phyloP scores from a whole-genome alignment of 2,888 invertebrate genomes.

The Drosophila pseudotakahashii region DNA sequence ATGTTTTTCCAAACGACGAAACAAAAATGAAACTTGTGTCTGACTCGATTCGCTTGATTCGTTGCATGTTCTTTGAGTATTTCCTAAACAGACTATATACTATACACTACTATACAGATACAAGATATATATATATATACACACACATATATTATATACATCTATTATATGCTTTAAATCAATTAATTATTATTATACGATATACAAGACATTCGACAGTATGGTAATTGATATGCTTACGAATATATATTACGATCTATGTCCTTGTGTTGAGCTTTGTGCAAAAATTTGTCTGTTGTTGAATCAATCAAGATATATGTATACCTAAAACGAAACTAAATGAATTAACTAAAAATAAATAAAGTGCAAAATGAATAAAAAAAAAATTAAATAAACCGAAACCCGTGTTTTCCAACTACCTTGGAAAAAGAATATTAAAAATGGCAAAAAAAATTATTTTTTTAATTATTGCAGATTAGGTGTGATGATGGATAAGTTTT shows the following conservation, averaged over 20 bases:
- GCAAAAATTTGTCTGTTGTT: constrained; percentile 62
- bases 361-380: constrained; percentile 67
- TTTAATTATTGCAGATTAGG: too few species aligned
- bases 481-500: too few species aligned
- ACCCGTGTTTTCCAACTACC: too few species aligned
- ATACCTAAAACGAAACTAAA: constrained; percentile 65
- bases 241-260: constrained; percentile 56
- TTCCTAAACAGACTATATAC: constrained; percentile 70
- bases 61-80: constrained; percentile 69
- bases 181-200: constrained; percentile 53
- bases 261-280: constrained; percentile 60
- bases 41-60: constrained; percentile 42
- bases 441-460: too few species aligned
- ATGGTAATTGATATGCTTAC: constrained; percentile 56
- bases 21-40: constrained; percentile 5
- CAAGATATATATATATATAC: constrained; percentile 34
- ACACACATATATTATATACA: constrained; percentile 50
- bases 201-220: constrained; percentile 52
- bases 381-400: constrained; percentile 22
- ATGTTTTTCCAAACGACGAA: constrained; percentile 36
- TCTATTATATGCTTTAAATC: constrained; percentile 47
- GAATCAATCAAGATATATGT: constrained; percentile 69
- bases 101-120: constrained; percentile 43
- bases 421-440: too few species aligned
- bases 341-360: constrained; percentile 71